Base-by-base conservation (phyloP, 2,113 vertebrate genomes). In the Crotophaga sulcirostris region DNA sequence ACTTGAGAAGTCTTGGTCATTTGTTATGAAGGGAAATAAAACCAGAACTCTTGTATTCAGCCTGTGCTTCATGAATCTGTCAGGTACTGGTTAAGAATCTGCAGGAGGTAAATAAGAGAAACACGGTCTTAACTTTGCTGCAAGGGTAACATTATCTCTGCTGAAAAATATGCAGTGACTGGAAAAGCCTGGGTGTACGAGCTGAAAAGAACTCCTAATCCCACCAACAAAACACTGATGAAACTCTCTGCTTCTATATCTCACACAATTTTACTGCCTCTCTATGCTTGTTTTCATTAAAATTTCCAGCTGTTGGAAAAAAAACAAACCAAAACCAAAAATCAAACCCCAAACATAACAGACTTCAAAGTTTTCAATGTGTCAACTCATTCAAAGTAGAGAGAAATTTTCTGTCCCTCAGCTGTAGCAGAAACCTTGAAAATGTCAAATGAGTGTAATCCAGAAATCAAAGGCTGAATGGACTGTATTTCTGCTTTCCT, bases 261-360 rank as follows among this genome's bases (percentile, higher is more conserved):
- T 82, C 62, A 75, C 5, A 2, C 6, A 58, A 24, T 63, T 89
- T 86, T 42, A 23, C 13, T 42, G 24, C 52, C 7, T 24, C n/a
- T 38, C 15, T 81, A 20, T 6, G 31, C 7, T 62, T 59, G 4
- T 51, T 62, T 58, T n/a, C 31, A 23, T 38, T 81, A 62, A 45
- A 84, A 70, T 42, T 63, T 79, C 14, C 33, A 68, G 4, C 7
- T 55, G 11, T 24, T 79, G n/a, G 54, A 87, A 66, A 73, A 24
- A 28, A 9, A 0, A 0, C 42, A 4, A 20, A 45, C 10, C n/a
- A n/a, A 47, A 45, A 16, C 45, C 16, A 45, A 45, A 17, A 10
- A 42, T 8, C 45, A 45, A 45, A 45, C 45, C 15, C 45, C 40
- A 52, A 31, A 3, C 10, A 13, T 11, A 38, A 20, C 16, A 52